Percentiles rank a stretch among this genome's conserved stretches.
These are phyloP conservation scores for Platycheirus rosarum DNA, from an alignment of 2,888 invertebrate genomes.

Conservation along the genomic window DNA sequence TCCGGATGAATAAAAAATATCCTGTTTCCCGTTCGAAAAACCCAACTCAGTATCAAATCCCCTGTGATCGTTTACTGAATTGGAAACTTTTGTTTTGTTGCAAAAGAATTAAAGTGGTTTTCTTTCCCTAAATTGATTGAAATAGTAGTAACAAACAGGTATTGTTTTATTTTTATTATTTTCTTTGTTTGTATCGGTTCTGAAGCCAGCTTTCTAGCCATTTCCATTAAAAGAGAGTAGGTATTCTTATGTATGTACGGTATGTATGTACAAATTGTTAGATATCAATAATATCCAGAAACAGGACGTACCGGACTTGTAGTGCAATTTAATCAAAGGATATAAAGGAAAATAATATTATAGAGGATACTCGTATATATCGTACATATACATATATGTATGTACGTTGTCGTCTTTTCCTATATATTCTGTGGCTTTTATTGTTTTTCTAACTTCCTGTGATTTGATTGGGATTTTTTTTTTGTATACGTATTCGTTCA, in stretches of 20 bases:
- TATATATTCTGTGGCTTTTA: conserved; percentile 64
- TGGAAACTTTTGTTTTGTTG: conserved; percentile 48
- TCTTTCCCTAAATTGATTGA: conserved; percentile 57
- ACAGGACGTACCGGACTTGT: background rate
- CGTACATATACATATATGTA: no score
- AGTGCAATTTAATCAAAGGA: conserved; percentile 48
- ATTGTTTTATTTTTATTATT: no score
- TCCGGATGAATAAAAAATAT: conserved; percentile 22
- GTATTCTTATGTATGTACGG: no score
- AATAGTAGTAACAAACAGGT: conserved; percentile 46
- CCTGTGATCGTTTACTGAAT: conserved; percentile 61
- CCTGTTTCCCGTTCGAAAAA: conserved; percentile 11
- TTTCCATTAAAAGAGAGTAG: background rate
- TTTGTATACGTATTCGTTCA: conserved; percentile 39
- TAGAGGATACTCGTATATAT: no score
- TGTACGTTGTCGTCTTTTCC: background rate
- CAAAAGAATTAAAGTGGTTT: conserved; percentile 54
- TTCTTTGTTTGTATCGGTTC: no score
- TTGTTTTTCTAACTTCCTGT: conserved; percentile 61
- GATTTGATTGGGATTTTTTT: conserved; percentile 63
- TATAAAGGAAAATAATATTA: no score
- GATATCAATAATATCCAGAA: conserved; percentile 69
- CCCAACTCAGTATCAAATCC: conserved; percentile 5
- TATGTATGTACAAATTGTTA: conserved; percentile 52
- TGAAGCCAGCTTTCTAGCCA: background rate